Evolutionary conservation across 2,888 invertebrate genomes (phyloP).

Genomic region (Machimus atricapillus): DNA sequence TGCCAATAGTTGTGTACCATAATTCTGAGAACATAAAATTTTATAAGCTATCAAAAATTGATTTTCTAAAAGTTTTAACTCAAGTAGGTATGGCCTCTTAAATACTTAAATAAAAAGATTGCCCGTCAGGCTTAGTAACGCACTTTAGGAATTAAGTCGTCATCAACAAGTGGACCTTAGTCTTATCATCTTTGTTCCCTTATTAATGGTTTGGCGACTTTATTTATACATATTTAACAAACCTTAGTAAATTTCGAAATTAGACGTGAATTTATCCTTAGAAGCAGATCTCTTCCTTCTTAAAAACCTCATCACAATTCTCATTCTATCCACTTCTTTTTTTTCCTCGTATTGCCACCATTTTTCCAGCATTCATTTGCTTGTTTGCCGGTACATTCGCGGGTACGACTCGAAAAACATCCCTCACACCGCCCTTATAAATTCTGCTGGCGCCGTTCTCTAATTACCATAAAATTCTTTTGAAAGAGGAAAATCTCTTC

Average conservation of each 20-base stretch:
- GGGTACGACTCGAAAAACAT: not conserved
- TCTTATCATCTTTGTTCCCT: too few species aligned
- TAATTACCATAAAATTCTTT: slow-evolving; percentile 40
- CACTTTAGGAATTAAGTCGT: too few species aligned
- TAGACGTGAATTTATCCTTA: not conserved
- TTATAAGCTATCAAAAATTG: too few species aligned
- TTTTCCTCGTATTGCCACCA: not conserved
- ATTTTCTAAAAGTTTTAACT: too few species aligned
- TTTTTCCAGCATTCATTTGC: not conserved
- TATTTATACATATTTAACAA: not conserved
- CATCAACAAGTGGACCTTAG: too few species aligned
- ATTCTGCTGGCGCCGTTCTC: not conserved
- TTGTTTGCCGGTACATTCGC: not conserved
- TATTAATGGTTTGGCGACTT: not conserved
- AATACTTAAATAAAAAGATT: too few species aligned
- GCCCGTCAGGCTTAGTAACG: too few species aligned
- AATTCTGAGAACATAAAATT: too few species aligned
- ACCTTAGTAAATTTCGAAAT: not conserved
- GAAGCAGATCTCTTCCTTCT: not conserved
- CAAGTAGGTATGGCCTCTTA: too few species aligned
- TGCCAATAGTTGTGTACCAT: too few species aligned
- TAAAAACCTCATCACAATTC: not conserved
- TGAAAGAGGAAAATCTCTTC: slow-evolving; percentile 5
- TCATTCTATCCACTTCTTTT: not conserved
- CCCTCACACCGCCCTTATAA: not conserved